Conservation (phyloP, 2,113 vertebrate species). For the Erpornis zantholeuca region DNA sequence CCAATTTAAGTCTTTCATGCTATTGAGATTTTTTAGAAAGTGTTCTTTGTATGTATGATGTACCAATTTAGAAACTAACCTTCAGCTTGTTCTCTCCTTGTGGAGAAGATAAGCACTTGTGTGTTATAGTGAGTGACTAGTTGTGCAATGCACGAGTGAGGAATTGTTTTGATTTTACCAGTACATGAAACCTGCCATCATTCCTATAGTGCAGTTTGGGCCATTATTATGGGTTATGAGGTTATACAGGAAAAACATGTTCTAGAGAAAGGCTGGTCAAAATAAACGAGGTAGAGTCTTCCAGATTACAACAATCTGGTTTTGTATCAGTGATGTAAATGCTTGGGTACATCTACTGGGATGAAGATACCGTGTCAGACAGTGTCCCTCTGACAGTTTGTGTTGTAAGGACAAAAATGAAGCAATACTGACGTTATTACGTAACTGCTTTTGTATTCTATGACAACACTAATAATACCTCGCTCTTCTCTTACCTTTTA, state of each 20-base stretch:
- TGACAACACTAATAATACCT: slow-evolving; percentile 23
- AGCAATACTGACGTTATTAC: slow-evolving; percentile 37
- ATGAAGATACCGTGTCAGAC: slow-evolving; percentile 37
- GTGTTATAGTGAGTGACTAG: neutral
- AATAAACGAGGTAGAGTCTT: slow-evolving; percentile 25
- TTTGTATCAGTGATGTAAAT: slow-evolving; percentile 60
- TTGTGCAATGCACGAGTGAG: slow-evolving; percentile 45
- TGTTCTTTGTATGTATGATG: neutral
- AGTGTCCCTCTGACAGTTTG: slow-evolving; percentile 24
- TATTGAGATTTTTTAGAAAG: neutral
- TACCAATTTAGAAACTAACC: neutral
- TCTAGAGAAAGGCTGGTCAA: slow-evolving; percentile 55
- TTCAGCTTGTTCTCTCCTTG: neutral
- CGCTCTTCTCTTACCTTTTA: neutral
- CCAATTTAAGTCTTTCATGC: neutral
- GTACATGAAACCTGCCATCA: slow-evolving; percentile 36
- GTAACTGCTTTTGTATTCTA: slow-evolving; percentile 14
- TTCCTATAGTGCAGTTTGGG: slow-evolving; percentile 54
- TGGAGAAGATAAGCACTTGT: neutral
- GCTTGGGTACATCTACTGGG: slow-evolving; percentile 17
- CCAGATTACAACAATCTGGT: neutral
- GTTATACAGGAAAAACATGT: slow-evolving; percentile 74
- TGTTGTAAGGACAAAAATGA: slow-evolving; percentile 53
- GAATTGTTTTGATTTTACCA: slow-evolving; percentile 57
- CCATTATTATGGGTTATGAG: slow-evolving; percentile 68